Base-by-base conservation (phyloP, 2,797 vertebrate genomes). In the Leptatherina wallacei region DNA sequence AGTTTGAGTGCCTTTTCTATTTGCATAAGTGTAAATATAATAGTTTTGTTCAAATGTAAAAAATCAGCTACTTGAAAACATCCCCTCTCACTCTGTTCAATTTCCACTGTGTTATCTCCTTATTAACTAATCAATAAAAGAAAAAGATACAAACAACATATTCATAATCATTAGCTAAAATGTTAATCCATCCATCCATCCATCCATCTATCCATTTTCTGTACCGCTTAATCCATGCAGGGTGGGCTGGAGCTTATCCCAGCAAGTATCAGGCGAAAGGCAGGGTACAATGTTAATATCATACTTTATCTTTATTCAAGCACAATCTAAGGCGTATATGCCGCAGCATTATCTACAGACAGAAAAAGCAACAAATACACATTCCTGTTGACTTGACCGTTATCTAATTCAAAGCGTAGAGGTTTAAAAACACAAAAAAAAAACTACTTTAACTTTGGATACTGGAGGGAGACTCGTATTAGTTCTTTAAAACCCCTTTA, bases 401-500 rank as follows among this genome's bases (percentile, higher is more conserved):
- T n/a, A 64, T 38, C 44, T 24, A 11, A 8, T 52, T n/a, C 5
- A n/a, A 47, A 47, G 44, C 8, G 4, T 22, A 52, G 47, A 51
- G n/a, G n/a, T n/a, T 11, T 22, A 51, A 51, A 51, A 27, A 27
- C 24, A 49, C 18, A 49, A n/a, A 2, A 51, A 22, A 22, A 51
- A 49, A 49, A n/a, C 8, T 10, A n/a, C 14, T 47, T 49, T 9
- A 49, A 49, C 36, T 35, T 16, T 47, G 18, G 38, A 61, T 54
- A 56, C 33, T 55, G 35, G 9, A 61, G 33, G 16, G 29, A 73
- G 42, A 27, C 16, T 49, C 44, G 42, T 27, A 27, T 59, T 27
- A 69, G 29, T 76, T 68, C 59, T 36, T 64, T 54, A 40, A 2
- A n/a, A 33, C 18, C 22, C 57, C 22, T 16, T 60, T 82, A 84